Conservation (phyloP, 1,140 invertebrate species). For the Dendroctonus ponderosae region DNA sequence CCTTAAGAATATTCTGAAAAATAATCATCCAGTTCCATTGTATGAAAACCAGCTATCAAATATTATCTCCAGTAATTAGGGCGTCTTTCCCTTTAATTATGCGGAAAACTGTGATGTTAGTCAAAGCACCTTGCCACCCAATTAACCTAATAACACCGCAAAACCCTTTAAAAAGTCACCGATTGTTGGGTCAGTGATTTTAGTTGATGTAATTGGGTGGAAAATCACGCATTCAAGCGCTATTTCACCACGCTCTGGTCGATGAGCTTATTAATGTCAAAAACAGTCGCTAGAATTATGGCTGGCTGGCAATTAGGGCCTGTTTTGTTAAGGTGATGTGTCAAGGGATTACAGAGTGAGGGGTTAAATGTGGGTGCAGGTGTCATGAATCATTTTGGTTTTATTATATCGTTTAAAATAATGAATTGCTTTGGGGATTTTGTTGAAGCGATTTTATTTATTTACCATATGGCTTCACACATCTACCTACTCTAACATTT, state of each 20-base stretch:
- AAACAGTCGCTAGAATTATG: slow-evolving; percentile 22
- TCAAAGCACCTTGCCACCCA: slow-evolving; percentile 9
- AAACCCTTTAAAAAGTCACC: slow-evolving; percentile 27
- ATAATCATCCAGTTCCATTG: no score
- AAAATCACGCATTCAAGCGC: slow-evolving; percentile 23
- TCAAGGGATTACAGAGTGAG: slow-evolving; percentile 16
- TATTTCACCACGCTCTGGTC: slow-evolving; percentile 7
- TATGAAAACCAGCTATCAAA: no score
- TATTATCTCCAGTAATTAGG: slow-evolving; percentile 3
- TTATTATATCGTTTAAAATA: no score
- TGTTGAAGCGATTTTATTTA: no score
- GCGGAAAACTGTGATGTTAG: slow-evolving; percentile 19
- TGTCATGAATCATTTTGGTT: no score
- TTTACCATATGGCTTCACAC: no score
- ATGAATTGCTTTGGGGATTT: no score
- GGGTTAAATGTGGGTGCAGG: no score
- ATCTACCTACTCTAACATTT: no score
- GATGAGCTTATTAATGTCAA: slow-evolving; percentile 32
- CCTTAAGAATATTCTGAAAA: no score
- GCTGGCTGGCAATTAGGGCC: slow-evolving; percentile 20
- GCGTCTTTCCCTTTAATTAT: slow-evolving; percentile 16
- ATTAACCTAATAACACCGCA: slow-evolving; percentile 16
- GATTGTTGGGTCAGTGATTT: slow-evolving; percentile 25
- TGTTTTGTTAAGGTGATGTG: slow-evolving; percentile 24
- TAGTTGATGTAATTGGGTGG: slow-evolving; percentile 22